These are phyloP conservation scores for Aleiodes alternator DNA, from an alignment of 2,888 invertebrate genomes.

Conservation along the genomic window DNA sequence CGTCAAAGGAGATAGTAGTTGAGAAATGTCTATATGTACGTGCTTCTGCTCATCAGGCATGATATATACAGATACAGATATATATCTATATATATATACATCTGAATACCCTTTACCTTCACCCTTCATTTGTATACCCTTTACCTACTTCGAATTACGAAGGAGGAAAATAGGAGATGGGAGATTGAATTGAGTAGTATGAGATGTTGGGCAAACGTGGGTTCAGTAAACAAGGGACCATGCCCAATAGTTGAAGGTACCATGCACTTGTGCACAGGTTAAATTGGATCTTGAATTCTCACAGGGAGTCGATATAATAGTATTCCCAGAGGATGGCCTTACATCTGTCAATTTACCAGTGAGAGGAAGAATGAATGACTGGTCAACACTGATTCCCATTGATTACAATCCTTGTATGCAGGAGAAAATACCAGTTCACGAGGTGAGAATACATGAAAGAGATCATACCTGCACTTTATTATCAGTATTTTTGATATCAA, in stretches of 20 bases:
- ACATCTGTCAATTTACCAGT: slow-evolving; percentile 67
- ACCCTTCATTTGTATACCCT: neutral
- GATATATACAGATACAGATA: neutral
- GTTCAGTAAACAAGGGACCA: slow-evolving; percentile 12
- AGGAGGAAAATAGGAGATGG: neutral
- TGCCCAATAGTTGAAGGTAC: neutral
- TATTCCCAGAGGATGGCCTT: slow-evolving; percentile 78
- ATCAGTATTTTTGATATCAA: neutral
- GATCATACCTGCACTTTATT: too few species aligned
- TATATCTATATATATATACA: neutral
- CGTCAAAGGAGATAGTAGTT: neutral
- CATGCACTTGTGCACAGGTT: slow-evolving; percentile 7
- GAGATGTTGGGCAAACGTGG: slow-evolving; percentile 22
- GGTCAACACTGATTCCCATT: slow-evolving; percentile 61
- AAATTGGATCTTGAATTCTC: slow-evolving; percentile 50
- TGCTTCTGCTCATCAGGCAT: slow-evolving; percentile 4
- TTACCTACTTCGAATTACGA: neutral
- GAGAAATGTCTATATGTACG: neutral
- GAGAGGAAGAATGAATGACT: slow-evolving; percentile 57
- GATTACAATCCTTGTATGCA: slow-evolving; percentile 60
- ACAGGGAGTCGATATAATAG: slow-evolving; percentile 78
- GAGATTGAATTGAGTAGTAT: slow-evolving; percentile 1
- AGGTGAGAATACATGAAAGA: slow-evolving; percentile 47
- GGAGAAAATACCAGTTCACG: slow-evolving; percentile 49
- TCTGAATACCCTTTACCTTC: too few species aligned